A percentile compares a stretch with the other conserved stretches of the same genome.
phyloP scores from a whole-genome alignment of 2,888 invertebrate species.

The Stenichneumon culpator region DNA sequence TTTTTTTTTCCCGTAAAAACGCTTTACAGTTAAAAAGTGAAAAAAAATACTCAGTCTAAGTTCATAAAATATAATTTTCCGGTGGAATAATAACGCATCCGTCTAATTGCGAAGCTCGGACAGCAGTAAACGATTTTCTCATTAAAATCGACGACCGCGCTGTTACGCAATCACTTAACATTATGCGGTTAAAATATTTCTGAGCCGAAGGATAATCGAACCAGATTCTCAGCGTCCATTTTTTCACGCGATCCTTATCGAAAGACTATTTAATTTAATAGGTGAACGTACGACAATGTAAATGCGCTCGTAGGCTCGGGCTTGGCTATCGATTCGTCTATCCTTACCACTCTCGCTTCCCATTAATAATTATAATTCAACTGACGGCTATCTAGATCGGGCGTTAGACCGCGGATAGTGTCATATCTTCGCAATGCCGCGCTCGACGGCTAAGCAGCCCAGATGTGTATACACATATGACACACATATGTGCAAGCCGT shows the following conservation, averaged over 20 bases:
- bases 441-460: conserved; percentile 13
- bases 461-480: neutral
- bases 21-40: neutral
- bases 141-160: neutral
- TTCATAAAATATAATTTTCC: neutral
- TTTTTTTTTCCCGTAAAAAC: neutral
- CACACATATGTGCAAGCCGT: neutral
- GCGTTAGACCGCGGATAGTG: conserved; percentile 53
- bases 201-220: conserved; percentile 60
- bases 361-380: conserved; percentile 67
- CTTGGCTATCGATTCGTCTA: conserved; percentile 52
- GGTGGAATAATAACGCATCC: neutral
- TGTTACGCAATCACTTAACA: conserved; percentile 34
- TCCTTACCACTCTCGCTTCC: conserved; percentile 53
- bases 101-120: neutral
- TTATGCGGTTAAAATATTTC: neutral
- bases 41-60: neutral
- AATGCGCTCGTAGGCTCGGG: conserved; percentile 46
- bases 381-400: conserved; percentile 63
- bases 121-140: neutral
- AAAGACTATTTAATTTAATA: conserved; percentile 50
- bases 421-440: conserved; percentile 64
- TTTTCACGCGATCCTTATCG: conserved; percentile 42
- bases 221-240: conserved; percentile 42
- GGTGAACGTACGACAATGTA: conserved; percentile 64